phyloP scores from a whole-genome alignment of 2,888 invertebrate species.

The Clivina fossor region DNA sequence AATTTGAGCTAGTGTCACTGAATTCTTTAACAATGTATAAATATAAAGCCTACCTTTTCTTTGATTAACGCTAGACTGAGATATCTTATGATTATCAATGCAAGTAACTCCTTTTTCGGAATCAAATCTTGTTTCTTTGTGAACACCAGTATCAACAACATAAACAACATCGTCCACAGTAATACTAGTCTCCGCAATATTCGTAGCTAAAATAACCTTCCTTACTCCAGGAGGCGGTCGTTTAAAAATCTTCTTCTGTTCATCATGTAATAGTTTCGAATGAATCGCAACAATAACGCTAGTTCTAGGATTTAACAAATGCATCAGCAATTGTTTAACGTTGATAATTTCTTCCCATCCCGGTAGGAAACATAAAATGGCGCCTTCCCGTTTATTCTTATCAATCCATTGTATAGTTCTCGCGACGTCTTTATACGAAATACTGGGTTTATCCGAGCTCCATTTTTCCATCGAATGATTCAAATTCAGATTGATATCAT shows the following conservation, averaged over 20 bases:
- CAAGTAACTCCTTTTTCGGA: slow-evolving; percentile 56
- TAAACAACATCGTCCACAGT: slow-evolving; percentile 71
- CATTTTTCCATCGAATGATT: slow-evolving; percentile 50
- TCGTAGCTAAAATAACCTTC: slow-evolving; percentile 71
- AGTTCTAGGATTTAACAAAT: slow-evolving; percentile 41
- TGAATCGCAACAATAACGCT: slow-evolving; percentile 46
- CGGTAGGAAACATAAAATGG: slow-evolving; percentile 73
- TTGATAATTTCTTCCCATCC: slow-evolving; percentile 72
- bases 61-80: slow-evolving; percentile 64
- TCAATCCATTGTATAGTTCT: slow-evolving; percentile 61
- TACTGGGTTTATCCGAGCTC: slow-evolving; percentile 49
- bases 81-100: slow-evolving; percentile 63
- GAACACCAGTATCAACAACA: slow-evolving; percentile 67
- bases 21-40: too few species aligned
- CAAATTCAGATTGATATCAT: slow-evolving; percentile 54
- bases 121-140: slow-evolving; percentile 60
- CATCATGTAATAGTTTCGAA: slow-evolving; percentile 59
- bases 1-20: too few species aligned
- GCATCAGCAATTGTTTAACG: slow-evolving; percentile 56
- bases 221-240: slow-evolving; percentile 56
- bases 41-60: too few species aligned
- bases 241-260: slow-evolving; percentile 62
- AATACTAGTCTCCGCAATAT: slow-evolving; percentile 73
- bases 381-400: slow-evolving; percentile 61
- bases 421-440: slow-evolving; percentile 57